phyloP scores from a whole-genome alignment of 1,140 invertebrate species.

The Leucophenga varia region DNA sequence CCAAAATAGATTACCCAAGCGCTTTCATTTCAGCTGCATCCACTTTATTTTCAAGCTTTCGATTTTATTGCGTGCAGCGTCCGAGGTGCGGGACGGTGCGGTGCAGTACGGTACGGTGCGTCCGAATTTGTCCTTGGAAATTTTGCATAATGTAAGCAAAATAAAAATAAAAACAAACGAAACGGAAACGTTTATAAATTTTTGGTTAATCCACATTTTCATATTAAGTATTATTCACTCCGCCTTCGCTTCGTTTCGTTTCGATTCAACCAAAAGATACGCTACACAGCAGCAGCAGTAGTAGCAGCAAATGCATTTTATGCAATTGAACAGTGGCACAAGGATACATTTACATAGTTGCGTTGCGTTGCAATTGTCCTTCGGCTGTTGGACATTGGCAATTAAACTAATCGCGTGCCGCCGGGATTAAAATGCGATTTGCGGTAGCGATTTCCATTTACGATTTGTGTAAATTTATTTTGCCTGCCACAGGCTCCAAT shows the following conservation, averaged over 20 bases:
- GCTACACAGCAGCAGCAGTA: neutral
- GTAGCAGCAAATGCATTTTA: conserved; percentile 39
- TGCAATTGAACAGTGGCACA: conserved; percentile 42
- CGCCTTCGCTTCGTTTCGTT: neutral
- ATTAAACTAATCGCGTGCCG: conserved; percentile 56
- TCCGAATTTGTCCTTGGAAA: no score
- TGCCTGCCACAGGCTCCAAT: no score
- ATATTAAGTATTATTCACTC: conserved; percentile 34
- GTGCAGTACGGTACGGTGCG: conserved; percentile 1
- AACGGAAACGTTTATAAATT: conserved; percentile 51
- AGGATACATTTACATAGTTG: neutral
- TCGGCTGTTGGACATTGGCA: conserved; percentile 23
- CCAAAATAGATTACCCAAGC: conserved; percentile 52
- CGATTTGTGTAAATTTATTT: conserved; percentile 15
- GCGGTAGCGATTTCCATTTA: conserved; percentile 41
- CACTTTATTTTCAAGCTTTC: conserved; percentile 44
- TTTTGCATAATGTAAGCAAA: no score
- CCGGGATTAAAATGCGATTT: conserved; percentile 55
- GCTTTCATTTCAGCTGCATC: conserved; percentile 22
- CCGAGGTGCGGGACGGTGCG: conserved; percentile 3
- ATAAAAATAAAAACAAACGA: no score
- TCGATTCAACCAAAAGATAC: conserved; percentile 17
- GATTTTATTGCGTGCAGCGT: conserved; percentile 2
- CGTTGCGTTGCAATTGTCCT: neutral
- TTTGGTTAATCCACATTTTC: conserved; percentile 55